A percentile compares a stretch with the other conserved stretches of the same genome.
These are phyloP conservation scores for Scatophagus argus DNA, from an alignment of 2,113 vertebrate genomes.

Conservation along the genomic window DNA sequence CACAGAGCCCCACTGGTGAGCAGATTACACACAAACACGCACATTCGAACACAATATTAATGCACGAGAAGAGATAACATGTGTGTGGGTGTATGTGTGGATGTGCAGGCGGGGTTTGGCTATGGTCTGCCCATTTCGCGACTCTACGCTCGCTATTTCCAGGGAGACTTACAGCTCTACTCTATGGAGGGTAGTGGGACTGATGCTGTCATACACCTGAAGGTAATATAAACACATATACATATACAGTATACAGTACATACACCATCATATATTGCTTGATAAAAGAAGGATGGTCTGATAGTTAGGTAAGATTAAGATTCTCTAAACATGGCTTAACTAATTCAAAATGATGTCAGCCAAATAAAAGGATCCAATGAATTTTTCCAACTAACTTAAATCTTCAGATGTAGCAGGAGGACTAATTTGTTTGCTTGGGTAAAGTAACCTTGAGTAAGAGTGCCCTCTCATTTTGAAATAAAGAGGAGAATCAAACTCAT, in stretches of 20 bases:
- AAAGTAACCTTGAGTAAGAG: background rate
- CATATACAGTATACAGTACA: too few species aligned
- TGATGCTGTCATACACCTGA: slow-evolving; percentile 88
- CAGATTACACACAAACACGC: background rate
- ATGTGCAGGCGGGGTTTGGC: slow-evolving; percentile 88
- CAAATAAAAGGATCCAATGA: background rate
- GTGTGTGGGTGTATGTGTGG: slow-evolving; percentile 27
- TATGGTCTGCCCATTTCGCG: slow-evolving; percentile 92
- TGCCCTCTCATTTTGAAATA: background rate
- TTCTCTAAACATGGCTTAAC: background rate
- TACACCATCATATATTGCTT: too few species aligned
- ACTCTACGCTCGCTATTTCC: slow-evolving; percentile 93
- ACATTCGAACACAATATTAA: background rate
- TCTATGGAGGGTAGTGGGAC: slow-evolving; percentile 92
- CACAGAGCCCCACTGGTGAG: slow-evolving; percentile 87
- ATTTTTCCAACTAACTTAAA: background rate
- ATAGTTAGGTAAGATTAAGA: background rate
- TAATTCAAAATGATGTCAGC: background rate
- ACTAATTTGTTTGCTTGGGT: background rate
- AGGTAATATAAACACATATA: slow-evolving; percentile 77
- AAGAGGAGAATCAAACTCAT: too few species aligned
- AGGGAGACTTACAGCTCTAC: slow-evolving; percentile 91
- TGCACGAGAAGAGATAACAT: slow-evolving; percentile 9
- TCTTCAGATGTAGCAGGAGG: background rate
- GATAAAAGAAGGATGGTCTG: background rate